These are phyloP conservation scores for Podarcis raffonei DNA, from an alignment of 2,113 vertebrate genomes.

Conservation along the genomic window DNA sequence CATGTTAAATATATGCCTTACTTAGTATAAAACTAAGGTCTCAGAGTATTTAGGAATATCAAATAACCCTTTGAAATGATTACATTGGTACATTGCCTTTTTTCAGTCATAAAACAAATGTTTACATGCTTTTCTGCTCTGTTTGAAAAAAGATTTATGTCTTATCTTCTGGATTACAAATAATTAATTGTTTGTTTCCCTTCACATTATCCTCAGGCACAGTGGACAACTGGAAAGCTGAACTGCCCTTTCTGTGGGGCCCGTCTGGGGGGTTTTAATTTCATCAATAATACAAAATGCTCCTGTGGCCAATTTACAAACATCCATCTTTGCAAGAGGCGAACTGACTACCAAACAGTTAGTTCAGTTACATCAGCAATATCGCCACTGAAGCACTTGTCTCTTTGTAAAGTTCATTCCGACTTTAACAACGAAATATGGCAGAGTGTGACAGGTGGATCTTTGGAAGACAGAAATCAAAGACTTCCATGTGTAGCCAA, in stretches of 20 bases:
- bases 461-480: conserved; percentile 59
- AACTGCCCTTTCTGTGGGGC: conserved; percentile 84
- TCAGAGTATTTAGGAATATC: conserved; percentile 28
- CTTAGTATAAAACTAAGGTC: background rate
- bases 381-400: conserved; percentile 63
- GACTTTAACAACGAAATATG: conserved; percentile 53
- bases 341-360: conserved; percentile 76
- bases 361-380: conserved; percentile 63
- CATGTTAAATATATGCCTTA: background rate
- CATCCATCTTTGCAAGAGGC: conserved; percentile 83
- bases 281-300: conserved; percentile 84
- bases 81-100: conserved; percentile 28
- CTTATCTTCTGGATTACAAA: conserved; percentile 69
- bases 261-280: conserved; percentile 83
- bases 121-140: conserved; percentile 26
- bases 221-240: conserved; percentile 82
- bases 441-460: conserved; percentile 44
- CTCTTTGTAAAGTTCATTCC: conserved; percentile 53
- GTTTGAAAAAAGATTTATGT: conserved; percentile 45
- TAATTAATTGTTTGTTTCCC: conserved; percentile 64
- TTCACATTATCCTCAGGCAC: conserved; percentile 81
- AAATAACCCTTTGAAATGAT: conserved; percentile 36
- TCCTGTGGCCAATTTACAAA: conserved; percentile 79
- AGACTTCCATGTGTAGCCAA: conserved; percentile 55
- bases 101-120: conserved; percentile 59